A percentile compares a stretch with the other conserved stretches of the same genome.
phyloP scores from a whole-genome alignment of 1,140 invertebrate genomes.

The Tetramorium parvispinum region DNA sequence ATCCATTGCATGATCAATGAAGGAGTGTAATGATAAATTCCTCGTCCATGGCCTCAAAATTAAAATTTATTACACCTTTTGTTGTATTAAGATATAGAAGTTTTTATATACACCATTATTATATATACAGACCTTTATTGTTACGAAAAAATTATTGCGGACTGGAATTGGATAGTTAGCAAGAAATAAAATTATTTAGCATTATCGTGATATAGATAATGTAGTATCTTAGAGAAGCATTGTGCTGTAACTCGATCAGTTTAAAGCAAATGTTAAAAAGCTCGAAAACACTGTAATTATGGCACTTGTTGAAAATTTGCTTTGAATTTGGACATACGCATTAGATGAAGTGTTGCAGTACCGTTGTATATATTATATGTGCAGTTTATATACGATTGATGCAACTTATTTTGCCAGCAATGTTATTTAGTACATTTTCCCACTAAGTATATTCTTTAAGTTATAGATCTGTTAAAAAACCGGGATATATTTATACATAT shows the following conservation, averaged over 20 bases:
- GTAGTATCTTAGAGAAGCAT: conserved; percentile 23
- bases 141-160: conserved; percentile 38
- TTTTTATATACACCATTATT: conserved; percentile 36
- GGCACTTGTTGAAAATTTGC: conserved; percentile 47
- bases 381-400: conserved; percentile 58
- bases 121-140: conserved; percentile 31
- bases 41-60: conserved; percentile 24
- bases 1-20: neutral
- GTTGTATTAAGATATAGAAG: conserved; percentile 25
- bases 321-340: conserved; percentile 31
- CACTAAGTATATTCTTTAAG: conserved; percentile 26
- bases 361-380: conserved; percentile 48
- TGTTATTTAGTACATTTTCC: conserved; percentile 39
- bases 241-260: neutral
- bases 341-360: conserved; percentile 51
- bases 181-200: conserved; percentile 32
- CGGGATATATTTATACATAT: conserved; percentile 33
- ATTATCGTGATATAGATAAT: conserved; percentile 30
- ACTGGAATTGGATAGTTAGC: conserved; percentile 35
- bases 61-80: conserved; percentile 32
- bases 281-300: conserved; percentile 41
- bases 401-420: conserved; percentile 32
- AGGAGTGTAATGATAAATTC: conserved; percentile 21
- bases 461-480: conserved; percentile 18
- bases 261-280: conserved; percentile 23